Evolutionary conservation across 2,888 invertebrate species (phyloP).

Genomic region (Falcaria lacertinaria): DNA sequence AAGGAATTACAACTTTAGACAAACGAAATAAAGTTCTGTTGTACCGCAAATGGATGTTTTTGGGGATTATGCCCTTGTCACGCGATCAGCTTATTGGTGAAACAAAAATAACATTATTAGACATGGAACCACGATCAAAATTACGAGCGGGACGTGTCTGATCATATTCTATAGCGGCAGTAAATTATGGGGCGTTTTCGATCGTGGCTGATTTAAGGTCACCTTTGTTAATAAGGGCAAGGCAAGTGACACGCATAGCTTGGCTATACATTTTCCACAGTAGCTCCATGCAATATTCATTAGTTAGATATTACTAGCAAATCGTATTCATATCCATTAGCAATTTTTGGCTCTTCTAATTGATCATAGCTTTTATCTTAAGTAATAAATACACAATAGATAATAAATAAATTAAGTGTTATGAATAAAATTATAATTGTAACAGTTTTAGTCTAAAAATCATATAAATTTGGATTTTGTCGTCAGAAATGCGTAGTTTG

Average conservation of each 20-base stretch:
- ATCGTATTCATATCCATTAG: too few relatives aligned
- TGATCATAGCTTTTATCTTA: too few relatives aligned
- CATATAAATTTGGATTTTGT: too few relatives aligned
- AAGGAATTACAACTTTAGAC: constrained; percentile 23
- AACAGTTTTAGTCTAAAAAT: too few relatives aligned
- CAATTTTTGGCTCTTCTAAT: too few relatives aligned
- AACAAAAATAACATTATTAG: constrained; percentile 59
- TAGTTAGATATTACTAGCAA: too few relatives aligned
- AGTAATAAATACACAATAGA: too few relatives aligned
- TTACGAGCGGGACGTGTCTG: constrained; percentile 48
- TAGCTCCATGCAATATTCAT: too few relatives aligned
- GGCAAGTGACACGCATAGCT: background rate
- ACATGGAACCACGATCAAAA: constrained; percentile 42
- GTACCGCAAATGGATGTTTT: constrained; percentile 12
- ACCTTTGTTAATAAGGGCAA: background rate
- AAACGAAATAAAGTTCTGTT: constrained; percentile 19
- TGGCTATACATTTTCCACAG: background rate
- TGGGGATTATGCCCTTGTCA: constrained; percentile 32
- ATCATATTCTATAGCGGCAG: constrained; percentile 47
- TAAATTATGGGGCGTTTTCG: constrained; percentile 34
- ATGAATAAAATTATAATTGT: too few relatives aligned
- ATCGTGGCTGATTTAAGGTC: constrained; percentile 31
- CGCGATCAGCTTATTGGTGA: constrained; percentile 51
- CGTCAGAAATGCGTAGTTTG: too few relatives aligned
- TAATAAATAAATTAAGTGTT: too few relatives aligned